Conservation (phyloP, 1,140 invertebrate species). For the Brachionus angularis region DNA sequence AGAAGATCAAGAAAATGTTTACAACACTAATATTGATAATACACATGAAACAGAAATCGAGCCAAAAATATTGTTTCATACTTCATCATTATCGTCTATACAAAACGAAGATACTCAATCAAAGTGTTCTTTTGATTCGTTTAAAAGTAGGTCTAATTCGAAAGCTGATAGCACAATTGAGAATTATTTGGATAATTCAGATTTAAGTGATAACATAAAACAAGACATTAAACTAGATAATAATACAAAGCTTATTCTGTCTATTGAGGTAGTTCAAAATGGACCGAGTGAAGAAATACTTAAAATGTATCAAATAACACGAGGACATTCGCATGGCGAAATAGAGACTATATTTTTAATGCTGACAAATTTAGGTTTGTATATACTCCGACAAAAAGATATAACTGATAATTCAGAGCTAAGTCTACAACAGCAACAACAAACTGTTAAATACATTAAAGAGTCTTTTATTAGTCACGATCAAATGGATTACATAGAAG, state of each 20-base stretch:
- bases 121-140: too few relatives aligned
- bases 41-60: background rate
- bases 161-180: constrained; percentile 10
- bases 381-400: background rate
- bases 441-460: constrained; percentile 10
- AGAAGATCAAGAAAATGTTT: too few relatives aligned
- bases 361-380: constrained; percentile 14
- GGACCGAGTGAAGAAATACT: constrained; percentile 32
- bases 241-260: constrained; percentile 35
- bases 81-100: constrained; percentile 10
- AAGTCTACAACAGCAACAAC: constrained; percentile 10
- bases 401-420: background rate
- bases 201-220: background rate
- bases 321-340: constrained; percentile 36
- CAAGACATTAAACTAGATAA: constrained; percentile 35
- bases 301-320: constrained; percentile 16
- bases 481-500: constrained; percentile 42
- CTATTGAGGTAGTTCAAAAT: constrained; percentile 33
- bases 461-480: constrained; percentile 22
- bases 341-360: constrained; percentile 24
- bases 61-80: constrained; percentile 6
- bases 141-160: constrained; percentile 7
- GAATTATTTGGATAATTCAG: constrained; percentile 5
- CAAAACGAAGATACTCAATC: background rate
- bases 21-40: too few relatives aligned